A percentile compares a stretch with the other conserved stretches of the same genome.
Conservation (phyloP, 2,888 invertebrate species). For the Enchytraeus crypticus region DNA sequence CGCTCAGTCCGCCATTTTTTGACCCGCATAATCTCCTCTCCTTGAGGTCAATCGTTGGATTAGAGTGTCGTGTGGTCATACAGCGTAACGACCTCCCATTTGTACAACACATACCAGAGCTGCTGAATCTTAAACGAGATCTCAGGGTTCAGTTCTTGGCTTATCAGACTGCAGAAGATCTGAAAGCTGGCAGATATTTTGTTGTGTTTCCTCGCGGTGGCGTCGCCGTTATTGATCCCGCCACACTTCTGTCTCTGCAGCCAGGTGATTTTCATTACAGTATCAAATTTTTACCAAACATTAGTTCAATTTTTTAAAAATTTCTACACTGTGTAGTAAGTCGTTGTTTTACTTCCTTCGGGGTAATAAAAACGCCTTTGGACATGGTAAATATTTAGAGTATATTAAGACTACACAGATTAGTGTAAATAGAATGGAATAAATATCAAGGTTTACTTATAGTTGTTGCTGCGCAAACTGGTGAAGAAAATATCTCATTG, state of each 20-base stretch:
- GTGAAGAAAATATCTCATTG: no score
- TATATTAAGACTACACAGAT: no score
- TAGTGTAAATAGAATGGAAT: no score
- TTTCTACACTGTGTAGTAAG: no score
- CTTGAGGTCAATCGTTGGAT: background rate
- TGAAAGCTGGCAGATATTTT: background rate
- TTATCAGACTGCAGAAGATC: background rate
- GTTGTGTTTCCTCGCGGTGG: background rate
- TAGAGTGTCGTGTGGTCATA: background rate
- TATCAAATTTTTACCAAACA: no score
- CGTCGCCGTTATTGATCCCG: background rate
- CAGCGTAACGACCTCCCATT: background rate
- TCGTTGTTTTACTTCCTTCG: no score
- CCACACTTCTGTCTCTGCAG: background rate
- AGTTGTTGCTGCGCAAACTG: no score
- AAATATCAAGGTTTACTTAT: no score
- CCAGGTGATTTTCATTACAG: background rate
- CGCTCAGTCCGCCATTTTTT: background rate
- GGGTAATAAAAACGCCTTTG: no score
- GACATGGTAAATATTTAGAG: no score
- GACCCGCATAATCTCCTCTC: background rate
- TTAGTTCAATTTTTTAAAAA: no score
- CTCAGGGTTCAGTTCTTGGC: background rate
- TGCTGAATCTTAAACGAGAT: background rate
- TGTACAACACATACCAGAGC: background rate